phyloP scores from a whole-genome alignment of 2,797 vertebrate species.

The Knipowitschia caucasica region DNA sequence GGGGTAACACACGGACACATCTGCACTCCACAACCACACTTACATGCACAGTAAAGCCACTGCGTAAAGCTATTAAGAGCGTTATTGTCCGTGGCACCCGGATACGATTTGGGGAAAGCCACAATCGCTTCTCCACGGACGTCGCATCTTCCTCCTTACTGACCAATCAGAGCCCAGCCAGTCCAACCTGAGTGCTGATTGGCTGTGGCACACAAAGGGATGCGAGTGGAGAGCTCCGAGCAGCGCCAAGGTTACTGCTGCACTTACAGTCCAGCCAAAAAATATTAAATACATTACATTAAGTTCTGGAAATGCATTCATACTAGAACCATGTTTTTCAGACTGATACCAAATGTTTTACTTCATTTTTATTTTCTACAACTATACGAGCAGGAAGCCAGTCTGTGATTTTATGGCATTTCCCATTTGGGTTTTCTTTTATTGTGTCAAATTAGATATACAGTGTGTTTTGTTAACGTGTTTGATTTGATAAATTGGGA shows the following conservation, averaged over 20 bases:
- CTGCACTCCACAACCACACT: rapidly evolving
- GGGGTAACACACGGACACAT: neutral
- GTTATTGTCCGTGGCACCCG: conserved; percentile 11
- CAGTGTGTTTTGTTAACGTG: neutral
- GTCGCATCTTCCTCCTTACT: conserved; percentile 62
- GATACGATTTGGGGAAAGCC: conserved; percentile 33
- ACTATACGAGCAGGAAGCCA: too few species aligned
- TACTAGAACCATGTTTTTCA: too few species aligned
- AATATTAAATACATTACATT: neutral
- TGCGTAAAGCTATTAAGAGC: neutral
- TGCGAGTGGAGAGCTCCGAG: conserved; percentile 45
- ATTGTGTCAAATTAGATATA: neutral
- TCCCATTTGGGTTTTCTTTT: neutral
- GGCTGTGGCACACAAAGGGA: conserved; percentile 61
- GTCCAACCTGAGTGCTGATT: conserved; percentile 46
- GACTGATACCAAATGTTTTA: too few species aligned
- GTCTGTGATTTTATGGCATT: too few species aligned
- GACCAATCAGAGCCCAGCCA: conserved; percentile 51
- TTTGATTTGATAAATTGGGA: neutral
- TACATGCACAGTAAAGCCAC: neutral
- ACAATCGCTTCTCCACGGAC: conserved; percentile 35
- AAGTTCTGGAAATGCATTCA: neutral
- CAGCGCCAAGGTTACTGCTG: conserved; percentile 15
- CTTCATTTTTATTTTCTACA: too few species aligned
- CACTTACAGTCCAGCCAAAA: conserved; percentile 12